These are phyloP conservation scores for Myzus persicae DNA, from an alignment of 1,140 invertebrate species.

Conservation along the genomic window DNA sequence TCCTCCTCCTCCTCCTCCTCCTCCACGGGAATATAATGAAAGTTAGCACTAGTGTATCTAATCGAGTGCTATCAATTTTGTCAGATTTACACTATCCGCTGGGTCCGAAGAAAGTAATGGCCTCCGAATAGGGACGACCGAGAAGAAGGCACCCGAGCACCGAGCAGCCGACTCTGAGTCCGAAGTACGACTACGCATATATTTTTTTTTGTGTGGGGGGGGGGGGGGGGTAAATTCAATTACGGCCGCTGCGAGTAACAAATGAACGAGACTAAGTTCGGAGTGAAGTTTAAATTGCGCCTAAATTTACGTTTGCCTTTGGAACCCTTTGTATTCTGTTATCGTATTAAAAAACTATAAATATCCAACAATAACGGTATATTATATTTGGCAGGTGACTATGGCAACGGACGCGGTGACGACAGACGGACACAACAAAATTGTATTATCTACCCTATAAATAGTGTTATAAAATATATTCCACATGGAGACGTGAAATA, in stretches of 20 bases:
- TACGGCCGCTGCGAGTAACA: no score
- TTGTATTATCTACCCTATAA: not conserved
- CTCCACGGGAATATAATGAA: not conserved
- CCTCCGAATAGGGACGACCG: not conserved
- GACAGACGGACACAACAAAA: not conserved
- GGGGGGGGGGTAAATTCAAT: no score
- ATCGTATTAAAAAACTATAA: not conserved
- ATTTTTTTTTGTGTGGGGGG: no score
- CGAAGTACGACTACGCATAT: no score
- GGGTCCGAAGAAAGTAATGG: not conserved
- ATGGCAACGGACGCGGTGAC: not conserved
- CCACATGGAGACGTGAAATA: not conserved
- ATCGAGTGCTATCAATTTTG: not conserved
- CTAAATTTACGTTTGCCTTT: not conserved
- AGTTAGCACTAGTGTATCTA: not conserved
- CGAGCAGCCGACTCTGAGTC: no score
- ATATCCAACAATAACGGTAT: not conserved
- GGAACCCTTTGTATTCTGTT: not conserved
- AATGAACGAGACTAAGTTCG: no score
- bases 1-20: no score
- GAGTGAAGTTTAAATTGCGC: not conserved
- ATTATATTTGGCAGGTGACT: not conserved
- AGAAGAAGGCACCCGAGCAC: no score
- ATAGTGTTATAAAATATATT: not conserved
- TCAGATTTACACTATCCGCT: not conserved